Evolutionary conservation across 2,113 vertebrate species (phyloP), one percentile per base, ranked within the genome.

Genomic region (Psettodes erumei): DNA sequence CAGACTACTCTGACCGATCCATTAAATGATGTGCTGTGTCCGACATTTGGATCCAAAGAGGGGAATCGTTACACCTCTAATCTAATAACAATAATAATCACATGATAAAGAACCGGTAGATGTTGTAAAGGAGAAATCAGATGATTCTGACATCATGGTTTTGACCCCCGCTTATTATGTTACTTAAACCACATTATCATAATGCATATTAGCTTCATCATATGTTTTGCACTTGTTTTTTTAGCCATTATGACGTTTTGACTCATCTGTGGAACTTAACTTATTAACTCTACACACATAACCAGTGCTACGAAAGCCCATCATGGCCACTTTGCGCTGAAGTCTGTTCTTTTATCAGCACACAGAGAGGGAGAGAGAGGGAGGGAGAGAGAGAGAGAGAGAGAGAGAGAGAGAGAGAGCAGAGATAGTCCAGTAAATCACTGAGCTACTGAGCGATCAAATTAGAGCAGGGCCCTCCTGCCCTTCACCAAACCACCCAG

Each of bases 401-500:
- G 50, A 71, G 35, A 54, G 55, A 59, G 33, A 77, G 21, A 43
- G 40, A 69, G 60, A 75, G 67, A 38, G 54, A 70, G 54, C 8
- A 53, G 56, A 32, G 60, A 71, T 32, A 58, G 37, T 56, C 53
- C 68, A 55, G 56, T 63, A 63, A 77, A 86, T 81, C 40, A 45
- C 59, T 38, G 59, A 68, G 70, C 59, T 47, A 71, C 76, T 72
- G 28, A 75, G 68, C 16, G 59, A 85, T 86, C 70, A 77, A 75
- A 85, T 81, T 67, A 73, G 62, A 71, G 69, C 58, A 33, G 4
- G 5, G 66, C 53, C 37, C 63, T 79, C 73, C 42, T 71, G 71
- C 72, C 75, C 67, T 75, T 80, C 75, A 68, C 75, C 37, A 71
- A 88, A 82, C 81, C 79, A 56, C 82, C 78, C 81, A 87, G 65